Evolutionary conservation across 2,113 vertebrate genomes (phyloP).

Genomic region (Labeo rohita): DNA sequence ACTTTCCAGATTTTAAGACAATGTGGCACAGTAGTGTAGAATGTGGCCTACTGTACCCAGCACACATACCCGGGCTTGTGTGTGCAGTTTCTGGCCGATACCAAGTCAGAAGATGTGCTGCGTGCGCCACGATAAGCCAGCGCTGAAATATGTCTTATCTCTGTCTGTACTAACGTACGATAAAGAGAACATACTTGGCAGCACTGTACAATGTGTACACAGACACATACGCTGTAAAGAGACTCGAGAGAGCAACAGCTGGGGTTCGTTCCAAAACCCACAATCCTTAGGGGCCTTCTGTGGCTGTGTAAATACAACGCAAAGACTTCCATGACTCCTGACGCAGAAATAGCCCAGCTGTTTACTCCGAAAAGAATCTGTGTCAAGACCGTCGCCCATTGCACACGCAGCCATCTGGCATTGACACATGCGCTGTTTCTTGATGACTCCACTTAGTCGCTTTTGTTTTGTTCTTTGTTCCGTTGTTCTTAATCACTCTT

Average conservation of each 20-base stretch:
- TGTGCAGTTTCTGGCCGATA: background rate
- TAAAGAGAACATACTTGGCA: slow-evolving; percentile 37
- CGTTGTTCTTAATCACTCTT: slow-evolving; percentile 36
- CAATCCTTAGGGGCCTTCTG: slow-evolving; percentile 49
- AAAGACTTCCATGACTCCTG: slow-evolving; percentile 46
- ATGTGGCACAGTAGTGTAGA: background rate
- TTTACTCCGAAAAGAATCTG: slow-evolving; percentile 41
- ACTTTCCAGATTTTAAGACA: background rate
- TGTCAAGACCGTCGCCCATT: slow-evolving; percentile 42
- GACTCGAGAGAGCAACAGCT: slow-evolving; percentile 45
- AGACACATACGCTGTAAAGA: slow-evolving; percentile 37
- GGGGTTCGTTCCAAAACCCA: slow-evolving; percentile 44
- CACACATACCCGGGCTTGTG: background rate
- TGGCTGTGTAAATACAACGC: slow-evolving; percentile 53
- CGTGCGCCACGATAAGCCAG: background rate
- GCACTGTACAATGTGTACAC: slow-evolving; percentile 24
- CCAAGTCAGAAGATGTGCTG: background rate
- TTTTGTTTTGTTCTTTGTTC: slow-evolving; percentile 39
- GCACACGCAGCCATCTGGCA: slow-evolving; percentile 40
- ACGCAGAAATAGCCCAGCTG: slow-evolving; percentile 53
- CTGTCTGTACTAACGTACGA: background rate
- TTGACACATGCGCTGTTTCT: slow-evolving; percentile 29
- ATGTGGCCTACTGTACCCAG: background rate
- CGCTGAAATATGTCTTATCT: slow-evolving; percentile 27
- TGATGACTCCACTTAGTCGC: slow-evolving; percentile 41